A percentile compares a stretch with the other conserved stretches of the same genome.
Conservation (phyloP, 1,140 invertebrate genomes). For the Popillia japonica region DNA sequence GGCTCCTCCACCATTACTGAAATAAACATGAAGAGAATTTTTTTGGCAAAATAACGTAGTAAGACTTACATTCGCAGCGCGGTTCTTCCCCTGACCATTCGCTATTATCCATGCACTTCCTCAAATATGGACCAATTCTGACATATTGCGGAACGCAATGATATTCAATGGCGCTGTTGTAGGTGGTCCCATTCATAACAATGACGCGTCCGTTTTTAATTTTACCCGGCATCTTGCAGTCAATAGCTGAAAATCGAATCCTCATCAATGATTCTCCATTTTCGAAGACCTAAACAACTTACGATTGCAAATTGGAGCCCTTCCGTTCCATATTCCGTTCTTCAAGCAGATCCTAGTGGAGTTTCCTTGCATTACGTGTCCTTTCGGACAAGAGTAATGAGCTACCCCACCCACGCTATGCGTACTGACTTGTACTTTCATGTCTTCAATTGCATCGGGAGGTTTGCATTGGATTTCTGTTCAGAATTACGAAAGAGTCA, state of each 20-base stretch:
- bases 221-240: conserved; percentile 79
- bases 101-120: conserved; percentile 84
- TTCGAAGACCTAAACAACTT: conserved; percentile 59
- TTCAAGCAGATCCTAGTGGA: conserved; percentile 77
- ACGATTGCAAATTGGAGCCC: conserved; percentile 82
- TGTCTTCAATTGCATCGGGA: conserved; percentile 68
- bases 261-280: conserved; percentile 28
- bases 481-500: too few species aligned
- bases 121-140: conserved; percentile 79
- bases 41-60: background rate
- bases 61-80: conserved; percentile 70
- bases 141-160: conserved; percentile 87
- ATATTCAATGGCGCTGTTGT: conserved; percentile 84
- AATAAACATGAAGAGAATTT: conserved; percentile 44
- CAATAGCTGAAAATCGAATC: conserved; percentile 71
- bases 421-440: conserved; percentile 67
- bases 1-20: conserved; percentile 69
- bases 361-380: conserved; percentile 82
- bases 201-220: conserved; percentile 88
- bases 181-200: conserved; percentile 84
- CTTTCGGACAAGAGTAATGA: conserved; percentile 82
- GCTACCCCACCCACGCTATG: conserved; percentile 79
- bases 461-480: conserved; percentile 81
- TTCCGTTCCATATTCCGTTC: conserved; percentile 84
- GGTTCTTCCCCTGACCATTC: conserved; percentile 86